These are phyloP conservation scores for Tenodera sinensis DNA, from an alignment of 2,888 invertebrate species.

Conservation along the genomic window DNA sequence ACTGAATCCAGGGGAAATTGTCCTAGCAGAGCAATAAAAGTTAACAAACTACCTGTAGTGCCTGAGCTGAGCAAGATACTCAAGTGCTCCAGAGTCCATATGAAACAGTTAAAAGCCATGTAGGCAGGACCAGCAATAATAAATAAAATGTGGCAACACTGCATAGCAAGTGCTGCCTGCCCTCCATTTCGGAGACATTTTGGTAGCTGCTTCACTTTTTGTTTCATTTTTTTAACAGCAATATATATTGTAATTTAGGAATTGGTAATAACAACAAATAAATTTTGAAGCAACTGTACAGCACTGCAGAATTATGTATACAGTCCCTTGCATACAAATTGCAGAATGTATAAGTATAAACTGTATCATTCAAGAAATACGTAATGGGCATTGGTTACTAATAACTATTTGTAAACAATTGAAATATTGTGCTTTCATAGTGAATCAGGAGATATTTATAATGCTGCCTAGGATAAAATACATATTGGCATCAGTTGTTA, in stretches of 20 bases:
- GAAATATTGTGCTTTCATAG: conserved; percentile 27
- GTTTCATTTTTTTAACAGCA: conserved; percentile 8
- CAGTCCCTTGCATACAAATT: conserved; percentile 6
- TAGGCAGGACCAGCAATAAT: background rate
- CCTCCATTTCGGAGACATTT: conserved; percentile 6
- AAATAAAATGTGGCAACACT: background rate
- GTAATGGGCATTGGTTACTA: conserved; percentile 26
- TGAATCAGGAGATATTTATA: conserved; percentile 13
- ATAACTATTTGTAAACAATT: conserved; percentile 28
- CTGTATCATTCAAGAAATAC: conserved; percentile 17
- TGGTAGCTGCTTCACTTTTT: conserved; percentile 14
- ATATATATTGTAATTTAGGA: conserved; percentile 1
- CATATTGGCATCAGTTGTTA: background rate
- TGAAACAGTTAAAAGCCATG: background rate
- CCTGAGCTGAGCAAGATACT: conserved; percentile 23
- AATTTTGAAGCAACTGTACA: conserved; percentile 20
- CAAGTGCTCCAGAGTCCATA: background rate
- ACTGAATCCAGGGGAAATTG: background rate
- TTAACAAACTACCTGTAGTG: conserved; percentile 31
- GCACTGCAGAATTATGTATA: conserved; percentile 12
- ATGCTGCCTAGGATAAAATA: background rate
- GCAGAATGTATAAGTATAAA: conserved; percentile 15
- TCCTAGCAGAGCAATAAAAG: conserved; percentile 30
- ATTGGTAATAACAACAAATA: conserved; percentile 3
- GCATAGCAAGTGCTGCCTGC: conserved; percentile 5